These are phyloP conservation scores for Aphis craccivora DNA, from an alignment of 1,140 invertebrate genomes.

Conservation along the genomic window DNA sequence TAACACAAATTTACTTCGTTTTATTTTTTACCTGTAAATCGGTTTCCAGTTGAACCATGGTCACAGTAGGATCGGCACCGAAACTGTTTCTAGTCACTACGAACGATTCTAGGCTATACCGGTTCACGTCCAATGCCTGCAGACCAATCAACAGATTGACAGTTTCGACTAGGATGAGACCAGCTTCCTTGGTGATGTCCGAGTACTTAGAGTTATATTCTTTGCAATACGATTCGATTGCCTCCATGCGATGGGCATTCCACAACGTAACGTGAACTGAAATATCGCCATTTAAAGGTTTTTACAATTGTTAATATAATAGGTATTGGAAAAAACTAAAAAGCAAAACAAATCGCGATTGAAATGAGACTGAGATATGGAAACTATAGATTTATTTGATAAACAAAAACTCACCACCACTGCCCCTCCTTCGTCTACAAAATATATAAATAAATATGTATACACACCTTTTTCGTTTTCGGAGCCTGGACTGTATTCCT, in stretches of 20 bases:
- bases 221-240: constrained; percentile 61
- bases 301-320: neutral
- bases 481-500: constrained; percentile 68
- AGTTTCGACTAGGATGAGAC: constrained; percentile 80
- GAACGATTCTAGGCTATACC: constrained; percentile 48
- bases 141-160: constrained; percentile 81
- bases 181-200: constrained; percentile 65
- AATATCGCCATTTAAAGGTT: constrained; percentile 45
- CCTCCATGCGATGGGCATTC: constrained; percentile 74
- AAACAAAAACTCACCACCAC: neutral
- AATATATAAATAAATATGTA: neutral
- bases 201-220: constrained; percentile 64
- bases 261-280: constrained; percentile 78
- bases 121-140: constrained; percentile 82
- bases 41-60: constrained; percentile 32
- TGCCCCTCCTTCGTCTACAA: neutral
- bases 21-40: neutral
- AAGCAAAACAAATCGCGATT: neutral
- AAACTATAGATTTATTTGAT: neutral
- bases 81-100: constrained; percentile 28
- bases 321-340: neutral
- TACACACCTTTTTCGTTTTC: constrained; percentile 68
- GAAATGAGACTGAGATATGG: neutral
- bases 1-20: too few relatives aligned
- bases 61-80: neutral